These are phyloP conservation scores for Sminthopsis crassicaudata DNA, from an alignment of 2,113 vertebrate species.

Conservation along the genomic window DNA sequence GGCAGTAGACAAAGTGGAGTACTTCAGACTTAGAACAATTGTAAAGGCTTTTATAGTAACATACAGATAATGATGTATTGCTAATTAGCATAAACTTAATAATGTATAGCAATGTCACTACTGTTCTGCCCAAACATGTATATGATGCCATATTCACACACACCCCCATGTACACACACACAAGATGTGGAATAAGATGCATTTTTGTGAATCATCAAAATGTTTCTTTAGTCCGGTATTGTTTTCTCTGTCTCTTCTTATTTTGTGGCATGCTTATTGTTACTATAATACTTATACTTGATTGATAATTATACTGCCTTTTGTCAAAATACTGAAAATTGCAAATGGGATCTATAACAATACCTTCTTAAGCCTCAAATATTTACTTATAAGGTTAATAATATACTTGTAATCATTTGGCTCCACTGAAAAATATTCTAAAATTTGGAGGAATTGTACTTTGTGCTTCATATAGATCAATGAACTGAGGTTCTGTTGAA, in stretches of 20 bases:
- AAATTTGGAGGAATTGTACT: slow-evolving; percentile 53
- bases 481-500: slow-evolving; percentile 71
- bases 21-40: too few species aligned
- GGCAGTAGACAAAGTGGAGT: too few species aligned
- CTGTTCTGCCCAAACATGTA: too few species aligned
- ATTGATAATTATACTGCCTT: too few species aligned
- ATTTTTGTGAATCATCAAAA: too few species aligned
- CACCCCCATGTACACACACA: neutral
- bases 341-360: slow-evolving; percentile 38
- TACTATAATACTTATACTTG: too few species aligned
- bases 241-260: neutral
- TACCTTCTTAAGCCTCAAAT: slow-evolving; percentile 30
- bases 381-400: slow-evolving; percentile 53
- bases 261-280: neutral
- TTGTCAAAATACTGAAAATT: neutral
- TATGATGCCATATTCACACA: too few species aligned
- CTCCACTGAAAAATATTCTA: slow-evolving; percentile 33
- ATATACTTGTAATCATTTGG: slow-evolving; percentile 25
- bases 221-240: too few species aligned
- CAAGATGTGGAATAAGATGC: neutral
- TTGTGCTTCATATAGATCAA: slow-evolving; percentile 64
- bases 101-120: too few species aligned
- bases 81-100: too few species aligned
- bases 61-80: too few species aligned
- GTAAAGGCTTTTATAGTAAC: too few species aligned